Evolutionary conservation across 2,888 invertebrate species (phyloP).

Genomic region (Mycalesis mineus): DNA sequence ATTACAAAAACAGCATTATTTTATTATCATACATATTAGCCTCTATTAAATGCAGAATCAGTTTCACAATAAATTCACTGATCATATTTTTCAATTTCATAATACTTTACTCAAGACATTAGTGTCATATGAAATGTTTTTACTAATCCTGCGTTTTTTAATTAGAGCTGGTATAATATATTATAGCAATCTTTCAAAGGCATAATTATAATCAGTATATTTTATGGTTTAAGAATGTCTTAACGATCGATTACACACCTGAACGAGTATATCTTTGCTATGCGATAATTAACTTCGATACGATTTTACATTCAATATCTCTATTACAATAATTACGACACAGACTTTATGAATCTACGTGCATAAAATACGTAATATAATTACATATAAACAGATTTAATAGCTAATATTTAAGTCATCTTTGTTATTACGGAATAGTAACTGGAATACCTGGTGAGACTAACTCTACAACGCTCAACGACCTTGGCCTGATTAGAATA

Average conservation of each 20-base stretch:
- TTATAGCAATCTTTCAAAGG: conserved; percentile 3
- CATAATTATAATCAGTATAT: conserved; percentile 5
- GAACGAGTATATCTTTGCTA: conserved; percentile 5
- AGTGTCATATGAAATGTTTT: not conserved
- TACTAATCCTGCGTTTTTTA: conserved; percentile 2
- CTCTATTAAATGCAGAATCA: not conserved
- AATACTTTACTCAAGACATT: not conserved
- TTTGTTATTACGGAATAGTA: too few species aligned
- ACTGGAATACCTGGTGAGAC: too few species aligned
- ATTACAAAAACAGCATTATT: not conserved
- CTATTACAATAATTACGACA: not conserved
- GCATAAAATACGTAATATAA: too few species aligned
- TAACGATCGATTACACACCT: conserved; percentile 22
- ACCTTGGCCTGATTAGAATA: too few species aligned
- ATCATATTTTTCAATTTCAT: not conserved
- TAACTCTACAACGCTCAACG: too few species aligned
- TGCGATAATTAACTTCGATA: not conserved
- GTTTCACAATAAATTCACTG: not conserved
- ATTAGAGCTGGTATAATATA: conserved; percentile 5
- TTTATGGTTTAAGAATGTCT: conserved; percentile 17
- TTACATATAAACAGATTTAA: too few species aligned
- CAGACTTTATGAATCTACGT: too few species aligned
- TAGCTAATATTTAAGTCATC: too few species aligned
- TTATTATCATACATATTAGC: not conserved
- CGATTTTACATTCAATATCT: not conserved